A percentile compares a stretch with the other conserved stretches of the same genome.
Evolutionary conservation across 2,888 invertebrate species (phyloP).

Genomic region (Sinohyriopsis cumingii): DNA sequence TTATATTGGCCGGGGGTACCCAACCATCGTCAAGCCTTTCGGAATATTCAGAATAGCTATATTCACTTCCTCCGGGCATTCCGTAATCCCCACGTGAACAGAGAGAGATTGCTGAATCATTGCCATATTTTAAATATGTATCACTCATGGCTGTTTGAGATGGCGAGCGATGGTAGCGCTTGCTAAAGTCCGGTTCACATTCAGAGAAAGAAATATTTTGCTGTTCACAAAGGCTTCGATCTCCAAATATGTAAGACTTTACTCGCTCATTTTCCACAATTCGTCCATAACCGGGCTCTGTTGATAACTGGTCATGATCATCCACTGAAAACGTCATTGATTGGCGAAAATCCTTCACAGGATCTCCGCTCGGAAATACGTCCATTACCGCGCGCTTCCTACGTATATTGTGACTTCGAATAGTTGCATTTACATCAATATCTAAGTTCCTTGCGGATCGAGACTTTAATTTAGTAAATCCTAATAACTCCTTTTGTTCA

Average conservation of each 20-base stretch:
- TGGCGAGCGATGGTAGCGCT: slow-evolving; percentile 33
- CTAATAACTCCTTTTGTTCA: slow-evolving; percentile 24
- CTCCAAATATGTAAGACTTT: slow-evolving; percentile 32
- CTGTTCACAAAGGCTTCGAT: slow-evolving; percentile 12
- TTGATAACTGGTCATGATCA: slow-evolving; percentile 4
- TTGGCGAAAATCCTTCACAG: slow-evolving; percentile 36
- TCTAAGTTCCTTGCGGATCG: slow-evolving; percentile 48
- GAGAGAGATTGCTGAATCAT: slow-evolving; percentile 63
- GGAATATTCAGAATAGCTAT: slow-evolving; percentile 59
- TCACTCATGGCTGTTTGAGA: slow-evolving; percentile 54
- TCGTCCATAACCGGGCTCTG: slow-evolving; percentile 27
- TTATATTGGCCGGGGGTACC: slow-evolving; percentile 60
- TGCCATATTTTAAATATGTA: slow-evolving; percentile 47
- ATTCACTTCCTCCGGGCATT: slow-evolving; percentile 58
- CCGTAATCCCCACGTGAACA: slow-evolving; percentile 59
- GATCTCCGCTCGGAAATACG: slow-evolving; percentile 54
- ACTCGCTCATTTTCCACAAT: slow-evolving; percentile 36
- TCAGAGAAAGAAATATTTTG: slow-evolving; percentile 28
- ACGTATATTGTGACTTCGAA: slow-evolving; percentile 60
- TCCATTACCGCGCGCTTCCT: slow-evolving; percentile 53
- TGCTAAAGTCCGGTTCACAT: slow-evolving; percentile 46
- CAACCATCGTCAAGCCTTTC: slow-evolving; percentile 59
- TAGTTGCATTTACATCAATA: slow-evolving; percentile 59
- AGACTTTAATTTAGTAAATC: slow-evolving; percentile 40
- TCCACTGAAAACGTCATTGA: slow-evolving; percentile 16